A percentile compares a stretch with the other conserved stretches of the same genome.
Evolutionary conservation across 2,113 vertebrate genomes (phyloP).

Genomic region (Synchiropus splendidus): DNA sequence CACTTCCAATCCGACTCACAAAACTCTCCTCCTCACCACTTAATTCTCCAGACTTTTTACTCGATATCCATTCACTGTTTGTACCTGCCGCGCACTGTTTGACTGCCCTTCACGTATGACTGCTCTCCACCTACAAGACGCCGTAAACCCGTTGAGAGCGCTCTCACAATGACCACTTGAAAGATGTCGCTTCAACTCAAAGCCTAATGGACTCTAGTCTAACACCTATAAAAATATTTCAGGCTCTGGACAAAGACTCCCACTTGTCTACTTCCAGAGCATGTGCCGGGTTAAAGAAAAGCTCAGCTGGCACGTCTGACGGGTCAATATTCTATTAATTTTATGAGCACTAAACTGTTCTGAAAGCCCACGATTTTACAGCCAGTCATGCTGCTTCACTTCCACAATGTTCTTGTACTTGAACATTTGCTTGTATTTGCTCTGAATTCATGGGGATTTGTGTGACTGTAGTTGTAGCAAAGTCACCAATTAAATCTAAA

Average conservation of each 20-base stretch:
- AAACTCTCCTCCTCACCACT: neutral
- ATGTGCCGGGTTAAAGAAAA: constrained; percentile 10
- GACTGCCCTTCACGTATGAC: constrained; percentile 36
- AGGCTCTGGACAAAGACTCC: constrained; percentile 16
- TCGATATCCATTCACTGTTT: constrained; percentile 20
- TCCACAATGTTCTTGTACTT: constrained; percentile 2
- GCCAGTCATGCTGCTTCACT: constrained; percentile 5
- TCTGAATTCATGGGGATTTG: neutral
- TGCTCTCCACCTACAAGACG: constrained; percentile 28
- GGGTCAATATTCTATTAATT: constrained; percentile 38
- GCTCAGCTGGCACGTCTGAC: constrained; percentile 23
- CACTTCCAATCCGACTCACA: constrained; percentile 9
- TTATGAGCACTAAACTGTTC: constrained; percentile 21
- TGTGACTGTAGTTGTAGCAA: constrained; percentile 11
- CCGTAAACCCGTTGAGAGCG: constrained; percentile 50
- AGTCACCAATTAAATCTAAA: too few relatives aligned
- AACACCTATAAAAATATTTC: constrained; percentile 37
- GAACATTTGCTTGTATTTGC: constrained; percentile 3
- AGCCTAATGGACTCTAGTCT: constrained; percentile 40
- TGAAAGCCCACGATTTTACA: constrained; percentile 12
- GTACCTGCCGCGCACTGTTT: constrained; percentile 23
- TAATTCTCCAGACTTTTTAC: constrained; percentile 8
- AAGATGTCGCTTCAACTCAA: constrained; percentile 29
- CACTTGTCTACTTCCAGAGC: constrained; percentile 10
- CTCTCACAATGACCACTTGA: constrained; percentile 43